Conservation (phyloP, 2,888 invertebrate genomes). For the Dasysyrphus albostriatus region DNA sequence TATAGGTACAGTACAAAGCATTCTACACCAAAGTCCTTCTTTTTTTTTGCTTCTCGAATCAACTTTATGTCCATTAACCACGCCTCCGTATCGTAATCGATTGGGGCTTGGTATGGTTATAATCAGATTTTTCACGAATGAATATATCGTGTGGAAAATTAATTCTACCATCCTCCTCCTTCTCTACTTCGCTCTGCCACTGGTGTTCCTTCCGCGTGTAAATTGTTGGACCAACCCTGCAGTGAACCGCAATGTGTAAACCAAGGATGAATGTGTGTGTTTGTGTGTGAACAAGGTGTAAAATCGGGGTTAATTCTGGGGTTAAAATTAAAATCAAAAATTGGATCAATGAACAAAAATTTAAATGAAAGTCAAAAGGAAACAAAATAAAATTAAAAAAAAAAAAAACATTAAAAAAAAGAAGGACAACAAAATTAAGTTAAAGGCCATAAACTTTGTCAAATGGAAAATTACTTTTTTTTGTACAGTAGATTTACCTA, state of each 20-base stretch:
- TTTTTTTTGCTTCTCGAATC: constrained; percentile 2
- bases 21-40: constrained; percentile 34
- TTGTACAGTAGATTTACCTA: not conserved
- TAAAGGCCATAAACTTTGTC: constrained; percentile 62
- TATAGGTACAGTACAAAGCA: constrained; percentile 23
- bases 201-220: constrained; percentile 9
- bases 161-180: constrained; percentile 9
- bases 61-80: constrained; percentile 43
- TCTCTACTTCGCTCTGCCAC: not conserved
- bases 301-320: constrained; percentile 60
- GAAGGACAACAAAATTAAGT: constrained; percentile 52
- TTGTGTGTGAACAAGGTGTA: constrained; percentile 60
- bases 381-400: not conserved
- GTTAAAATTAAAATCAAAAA: constrained; percentile 57
- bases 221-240: constrained; percentile 36
- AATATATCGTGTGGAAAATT: constrained; percentile 50
- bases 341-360: constrained; percentile 71
- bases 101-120: constrained; percentile 32
- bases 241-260: constrained; percentile 43
- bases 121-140: constrained; percentile 66
- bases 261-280: constrained; percentile 24
- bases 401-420: not conserved
- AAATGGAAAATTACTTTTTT: constrained; percentile 40
- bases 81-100: constrained; percentile 31
- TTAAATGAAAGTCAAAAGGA: constrained; percentile 42